These are phyloP conservation scores for Calephelis nemesis DNA, from an alignment of 1,140 invertebrate genomes.

Conservation along the genomic window DNA sequence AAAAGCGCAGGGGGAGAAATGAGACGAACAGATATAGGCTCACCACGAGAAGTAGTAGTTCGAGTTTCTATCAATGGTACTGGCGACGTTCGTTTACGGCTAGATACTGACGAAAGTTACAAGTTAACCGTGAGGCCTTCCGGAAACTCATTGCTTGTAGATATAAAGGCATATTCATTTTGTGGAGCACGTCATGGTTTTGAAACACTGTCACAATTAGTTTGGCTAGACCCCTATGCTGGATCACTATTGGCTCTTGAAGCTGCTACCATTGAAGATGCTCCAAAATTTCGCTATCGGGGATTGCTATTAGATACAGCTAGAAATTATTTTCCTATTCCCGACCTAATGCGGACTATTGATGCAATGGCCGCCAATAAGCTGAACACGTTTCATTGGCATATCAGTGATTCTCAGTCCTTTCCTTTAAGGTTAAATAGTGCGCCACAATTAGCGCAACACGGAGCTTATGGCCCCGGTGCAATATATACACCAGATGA, in stretches of 20 bases:
- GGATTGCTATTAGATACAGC: slow-evolving; percentile 89
- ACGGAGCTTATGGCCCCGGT: slow-evolving; percentile 86
- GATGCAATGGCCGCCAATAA: slow-evolving; percentile 89
- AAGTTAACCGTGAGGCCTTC: slow-evolving; percentile 80
- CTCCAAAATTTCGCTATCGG: slow-evolving; percentile 82
- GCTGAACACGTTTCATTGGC: slow-evolving; percentile 93
- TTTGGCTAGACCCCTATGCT: slow-evolving; percentile 86
- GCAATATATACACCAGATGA: slow-evolving; percentile 85
- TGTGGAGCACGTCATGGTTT: slow-evolving; percentile 89
- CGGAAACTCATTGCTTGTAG: slow-evolving; percentile 79
- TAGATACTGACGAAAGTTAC: slow-evolving; percentile 88
- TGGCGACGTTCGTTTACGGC: slow-evolving; percentile 77
- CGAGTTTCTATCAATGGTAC: slow-evolving; percentile 78
- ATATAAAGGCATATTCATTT: slow-evolving; percentile 84
- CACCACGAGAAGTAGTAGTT: slow-evolving; percentile 64
- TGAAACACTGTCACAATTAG: slow-evolving; percentile 88
- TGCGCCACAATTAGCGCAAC: slow-evolving; percentile 85
- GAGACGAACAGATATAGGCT: slow-evolving; percentile 64
- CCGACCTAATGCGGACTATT: slow-evolving; percentile 85
- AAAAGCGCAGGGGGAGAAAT: slow-evolving; percentile 58
- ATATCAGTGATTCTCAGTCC: slow-evolving; percentile 90
- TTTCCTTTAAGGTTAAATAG: slow-evolving; percentile 86
- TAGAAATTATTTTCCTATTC: slow-evolving; percentile 86
- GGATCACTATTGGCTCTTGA: slow-evolving; percentile 81
- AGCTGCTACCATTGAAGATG: slow-evolving; percentile 80